Percentiles rank a stretch among this genome's conserved stretches.
phyloP scores from a whole-genome alignment of 2,888 invertebrate species.

The Drosophila suboccidentalis region DNA sequence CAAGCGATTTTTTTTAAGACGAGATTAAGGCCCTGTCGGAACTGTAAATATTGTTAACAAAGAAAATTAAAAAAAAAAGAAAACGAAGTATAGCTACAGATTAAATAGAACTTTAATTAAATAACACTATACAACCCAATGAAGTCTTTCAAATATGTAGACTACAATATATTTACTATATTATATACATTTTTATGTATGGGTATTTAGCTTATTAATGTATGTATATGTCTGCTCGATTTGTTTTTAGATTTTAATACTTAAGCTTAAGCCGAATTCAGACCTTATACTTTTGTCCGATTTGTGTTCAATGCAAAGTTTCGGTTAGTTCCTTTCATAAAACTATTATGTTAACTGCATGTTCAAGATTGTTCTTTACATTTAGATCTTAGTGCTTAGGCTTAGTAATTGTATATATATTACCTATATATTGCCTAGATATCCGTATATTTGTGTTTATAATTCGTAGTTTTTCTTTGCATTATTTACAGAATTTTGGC shows the following conservation, averaged over 20 bases:
- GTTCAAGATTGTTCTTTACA: conserved; percentile 38
- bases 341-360: conserved; percentile 35
- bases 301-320: conserved; percentile 56
- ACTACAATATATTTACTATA: conserved; percentile 7
- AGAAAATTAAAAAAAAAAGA: conserved; percentile 25
- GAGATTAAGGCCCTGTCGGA: conserved; percentile 57
- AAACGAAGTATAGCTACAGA: conserved; percentile 48
- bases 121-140: conserved; percentile 32
- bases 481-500: neutral
- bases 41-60: conserved; percentile 75
- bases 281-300: conserved; percentile 37
- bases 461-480: conserved; percentile 3
- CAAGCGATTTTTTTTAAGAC: conserved; percentile 62
- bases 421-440: conserved; percentile 6
- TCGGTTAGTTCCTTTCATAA: conserved; percentile 39
- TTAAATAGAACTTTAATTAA: conserved; percentile 62
- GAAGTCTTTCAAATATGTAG: conserved; percentile 42
- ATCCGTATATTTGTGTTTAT: conserved; percentile 29
- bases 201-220: conserved; percentile 39
- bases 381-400: conserved; percentile 31
- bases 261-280: conserved; percentile 42
- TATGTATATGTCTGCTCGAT: conserved; percentile 30
- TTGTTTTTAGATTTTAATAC: conserved; percentile 42
- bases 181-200: conserved; percentile 9
- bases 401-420: conserved; percentile 48